Percentiles rank a stretch among this genome's conserved stretches.
phyloP scores from a whole-genome alignment of 2,888 invertebrate species.

The Amaurobius ferox region DNA sequence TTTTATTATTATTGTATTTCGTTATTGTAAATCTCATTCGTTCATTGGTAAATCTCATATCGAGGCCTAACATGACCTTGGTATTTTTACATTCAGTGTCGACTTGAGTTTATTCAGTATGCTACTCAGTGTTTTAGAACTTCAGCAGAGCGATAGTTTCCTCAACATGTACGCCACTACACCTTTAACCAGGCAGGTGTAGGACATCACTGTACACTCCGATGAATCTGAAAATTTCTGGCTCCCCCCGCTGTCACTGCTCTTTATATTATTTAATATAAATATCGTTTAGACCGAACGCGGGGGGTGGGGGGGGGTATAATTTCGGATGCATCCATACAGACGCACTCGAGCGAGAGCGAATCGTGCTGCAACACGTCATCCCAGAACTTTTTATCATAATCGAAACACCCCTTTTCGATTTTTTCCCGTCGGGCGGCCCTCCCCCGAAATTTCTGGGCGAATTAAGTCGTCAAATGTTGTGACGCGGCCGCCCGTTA shows the following conservation, averaged over 20 bases:
- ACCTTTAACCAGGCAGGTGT: background rate
- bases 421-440: background rate
- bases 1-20: too few species aligned
- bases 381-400: slow-evolving; percentile 10
- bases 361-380: slow-evolving; percentile 2
- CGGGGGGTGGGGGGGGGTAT: background rate
- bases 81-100: too few species aligned
- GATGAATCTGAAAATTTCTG: background rate
- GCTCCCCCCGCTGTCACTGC: background rate
- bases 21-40: too few species aligned
- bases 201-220: background rate
- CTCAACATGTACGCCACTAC: too few species aligned
- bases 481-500: background rate
- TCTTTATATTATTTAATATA: background rate
- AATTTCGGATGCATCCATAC: background rate
- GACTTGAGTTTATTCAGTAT: too few species aligned
- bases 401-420: slow-evolving; percentile 8
- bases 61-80: too few species aligned
- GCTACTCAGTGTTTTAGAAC: too few species aligned
- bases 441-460: slow-evolving; percentile 10
- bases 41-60: too few species aligned
- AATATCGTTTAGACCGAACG: background rate
- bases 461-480: slow-evolving; percentile 14
- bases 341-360: background rate
- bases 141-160: too few species aligned